phyloP scores from a whole-genome alignment of 2,113 vertebrate species.

The Psammodynastes pulverulentus region DNA sequence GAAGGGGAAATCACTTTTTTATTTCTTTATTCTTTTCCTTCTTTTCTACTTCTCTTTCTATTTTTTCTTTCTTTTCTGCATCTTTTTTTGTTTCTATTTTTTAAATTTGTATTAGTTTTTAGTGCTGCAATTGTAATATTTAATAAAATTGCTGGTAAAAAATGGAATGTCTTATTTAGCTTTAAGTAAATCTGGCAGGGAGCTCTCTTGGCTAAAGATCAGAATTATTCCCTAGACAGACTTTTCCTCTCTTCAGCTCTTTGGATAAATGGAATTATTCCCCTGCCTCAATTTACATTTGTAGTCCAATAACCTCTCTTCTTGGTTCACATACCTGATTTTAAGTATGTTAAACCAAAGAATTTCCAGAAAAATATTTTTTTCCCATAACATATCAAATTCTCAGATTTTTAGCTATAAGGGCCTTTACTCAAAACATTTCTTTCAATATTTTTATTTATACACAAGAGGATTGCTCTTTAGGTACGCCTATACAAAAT shows the following conservation, averaged over 20 bases:
- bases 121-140: neutral
- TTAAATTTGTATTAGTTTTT: neutral
- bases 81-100: neutral
- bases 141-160: neutral
- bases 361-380: conserved; percentile 13
- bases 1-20: neutral
- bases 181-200: conserved; percentile 38
- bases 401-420: neutral
- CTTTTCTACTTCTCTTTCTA: neutral
- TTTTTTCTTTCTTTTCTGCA: neutral
- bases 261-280: conserved; percentile 46
- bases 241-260: conserved; percentile 35
- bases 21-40: neutral
- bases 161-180: conserved; percentile 23
- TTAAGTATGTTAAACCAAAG: neutral
- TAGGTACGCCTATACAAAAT: conserved; percentile 18
- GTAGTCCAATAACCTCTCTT: conserved; percentile 4
- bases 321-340: conserved; percentile 32
- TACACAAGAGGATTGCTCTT: conserved; percentile 14
- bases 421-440: neutral
- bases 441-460: conserved; percentile 28
- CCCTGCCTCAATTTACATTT: conserved; percentile 19
- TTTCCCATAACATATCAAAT: conserved; percentile 16
- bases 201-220: conserved; percentile 33
- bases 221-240: conserved; percentile 40